Evolutionary conservation across 2,888 invertebrate species (phyloP), one percentile per base, ranked within the genome.

Genomic region (Galeruca laticollis): DNA sequence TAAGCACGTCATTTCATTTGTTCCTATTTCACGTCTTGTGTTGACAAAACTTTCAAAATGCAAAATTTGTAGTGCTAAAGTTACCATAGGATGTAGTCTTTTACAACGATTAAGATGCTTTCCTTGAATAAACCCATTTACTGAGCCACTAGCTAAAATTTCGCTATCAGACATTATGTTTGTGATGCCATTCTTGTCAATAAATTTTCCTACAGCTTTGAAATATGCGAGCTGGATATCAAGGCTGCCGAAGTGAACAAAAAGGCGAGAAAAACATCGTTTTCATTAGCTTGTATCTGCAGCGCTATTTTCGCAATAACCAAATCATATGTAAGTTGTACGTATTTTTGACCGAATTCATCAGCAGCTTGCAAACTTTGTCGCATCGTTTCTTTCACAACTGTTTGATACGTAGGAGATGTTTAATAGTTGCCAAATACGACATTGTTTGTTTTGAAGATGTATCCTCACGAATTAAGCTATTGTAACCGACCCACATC

Each of bases 191-290:
- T 47, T 59, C 8, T 35, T 47, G 20, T 66, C 31, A 5, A 60
- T 66, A 18, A 66, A 13, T 60, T 66, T 66, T n/a, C 59, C 66
- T 5, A 60, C 43, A 21, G 66, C 66, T 18, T 60, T 66, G 35
- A 66, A 66, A 60, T 66, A 66, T 18, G 66, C 26, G 5, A 59
- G 1, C 37, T 43, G 21, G 5, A 66, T 49, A 13, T 66, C 59
- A 33, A 66, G 59, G 26, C 26, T 11, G 13, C 59, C 59, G 10
- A 59, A 13, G 20, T 66, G 47, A 33, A 33, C 33, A 33, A 33
- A 33, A 6, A 6, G 33, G 33, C 8, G 2, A 10, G 5, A 2
- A 31, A 6, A 18, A 20, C 47, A n/a, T n/a, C n/a, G n/a, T n/a
- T n/a, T 40, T 61, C 49, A 40, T 10, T 21, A 20, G 26, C 21